Percentiles rank a stretch among this genome's conserved stretches.
Evolutionary conservation across 2,113 vertebrate species (phyloP).

Genomic region (Zosterops borbonicus): DNA sequence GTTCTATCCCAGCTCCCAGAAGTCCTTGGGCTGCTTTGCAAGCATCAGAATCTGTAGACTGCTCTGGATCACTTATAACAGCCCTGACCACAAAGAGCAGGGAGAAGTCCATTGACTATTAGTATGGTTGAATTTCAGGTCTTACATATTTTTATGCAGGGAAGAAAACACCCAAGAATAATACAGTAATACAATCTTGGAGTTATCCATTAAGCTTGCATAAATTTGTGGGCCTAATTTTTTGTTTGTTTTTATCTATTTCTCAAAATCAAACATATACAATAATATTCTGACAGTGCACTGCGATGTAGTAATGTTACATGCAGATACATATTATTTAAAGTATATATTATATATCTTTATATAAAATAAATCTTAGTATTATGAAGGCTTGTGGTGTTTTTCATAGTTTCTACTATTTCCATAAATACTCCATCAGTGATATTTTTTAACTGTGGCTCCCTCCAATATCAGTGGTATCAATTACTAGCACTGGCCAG

Average conservation of each 20-base stretch:
- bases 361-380: not conserved
- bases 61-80: slow-evolving; percentile 83
- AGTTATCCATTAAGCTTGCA: not conserved
- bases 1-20: slow-evolving; percentile 19
- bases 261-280: not conserved
- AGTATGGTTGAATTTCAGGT: not conserved
- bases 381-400: fast-evolving
- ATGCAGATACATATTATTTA: not conserved
- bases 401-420: not conserved
- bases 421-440: not conserved
- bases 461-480: not conserved
- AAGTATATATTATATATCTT: not conserved
- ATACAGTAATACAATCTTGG: not conserved
- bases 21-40: not conserved
- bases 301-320: not conserved
- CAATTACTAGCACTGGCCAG: not conserved
- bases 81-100: slow-evolving; percentile 65
- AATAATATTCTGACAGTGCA: not conserved
- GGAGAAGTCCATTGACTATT: not conserved
- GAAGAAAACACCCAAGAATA: not conserved
- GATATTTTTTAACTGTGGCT: not conserved
- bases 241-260: not conserved
- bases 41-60: slow-evolving; percentile 51
- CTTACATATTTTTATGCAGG: not conserved
- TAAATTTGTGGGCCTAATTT: not conserved